phyloP scores from a whole-genome alignment of 2,113 vertebrate species.

The Cyprinodon brontotheroides region DNA sequence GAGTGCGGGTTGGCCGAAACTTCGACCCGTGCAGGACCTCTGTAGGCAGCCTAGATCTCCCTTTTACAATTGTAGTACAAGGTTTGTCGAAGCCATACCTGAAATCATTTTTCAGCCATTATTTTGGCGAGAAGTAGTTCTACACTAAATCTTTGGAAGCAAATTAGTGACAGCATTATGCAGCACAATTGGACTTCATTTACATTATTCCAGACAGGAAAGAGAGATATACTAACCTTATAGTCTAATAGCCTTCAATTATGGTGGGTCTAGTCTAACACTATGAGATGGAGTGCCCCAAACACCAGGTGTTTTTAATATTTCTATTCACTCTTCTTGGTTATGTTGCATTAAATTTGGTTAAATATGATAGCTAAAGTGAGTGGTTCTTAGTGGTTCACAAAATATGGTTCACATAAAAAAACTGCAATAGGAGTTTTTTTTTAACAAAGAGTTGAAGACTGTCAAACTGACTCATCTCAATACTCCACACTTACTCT shows the following conservation, averaged over 20 bases:
- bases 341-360: background rate
- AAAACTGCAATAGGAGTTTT: constrained; percentile 8
- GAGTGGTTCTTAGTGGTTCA: background rate
- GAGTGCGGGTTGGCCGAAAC: no score
- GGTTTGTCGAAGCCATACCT: no score
- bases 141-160: no score
- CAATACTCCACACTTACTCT: constrained; percentile 15
- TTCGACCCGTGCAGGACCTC: no score
- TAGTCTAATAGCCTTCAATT: background rate
- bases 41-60: no score
- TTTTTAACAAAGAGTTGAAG: constrained; percentile 36
- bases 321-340: background rate
- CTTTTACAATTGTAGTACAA: no score
- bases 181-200: no score
- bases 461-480: constrained; percentile 18
- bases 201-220: no score
- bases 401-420: background rate
- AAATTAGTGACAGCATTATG: no score
- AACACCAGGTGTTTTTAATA: background rate
- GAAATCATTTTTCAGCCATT: no score
- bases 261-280: background rate
- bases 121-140: no score
- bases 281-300: background rate
- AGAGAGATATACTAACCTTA: no score
- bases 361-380: background rate